Conservation (phyloP, 2,888 invertebrate genomes). For the Asteroscopus sphinx region DNA sequence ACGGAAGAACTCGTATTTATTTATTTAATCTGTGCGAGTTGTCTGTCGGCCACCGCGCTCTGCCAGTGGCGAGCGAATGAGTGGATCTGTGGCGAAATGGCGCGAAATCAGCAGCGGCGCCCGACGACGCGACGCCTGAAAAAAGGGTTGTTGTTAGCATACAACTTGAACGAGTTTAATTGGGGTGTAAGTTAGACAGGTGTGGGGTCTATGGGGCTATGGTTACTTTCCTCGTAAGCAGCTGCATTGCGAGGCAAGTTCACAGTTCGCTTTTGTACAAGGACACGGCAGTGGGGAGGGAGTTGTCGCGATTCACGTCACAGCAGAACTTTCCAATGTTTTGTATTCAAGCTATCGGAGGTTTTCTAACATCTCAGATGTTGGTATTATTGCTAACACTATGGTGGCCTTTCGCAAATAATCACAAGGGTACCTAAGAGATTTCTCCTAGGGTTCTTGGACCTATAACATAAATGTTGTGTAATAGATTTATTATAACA, state of each 20-base stretch:
- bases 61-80: conserved; percentile 55
- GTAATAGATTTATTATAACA: too few relatives aligned
- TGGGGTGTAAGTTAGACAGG: conserved; percentile 34
- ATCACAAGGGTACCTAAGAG: background rate
- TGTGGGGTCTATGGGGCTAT: conserved; percentile 21
- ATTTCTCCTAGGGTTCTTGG: too few relatives aligned
- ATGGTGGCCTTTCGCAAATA: background rate
- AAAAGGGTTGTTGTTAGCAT: conserved; percentile 51
- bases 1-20: conserved; percentile 30
- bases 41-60: conserved; percentile 45
- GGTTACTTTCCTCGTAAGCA: background rate
- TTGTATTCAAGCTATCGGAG: conserved; percentile 35
- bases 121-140: conserved; percentile 41
- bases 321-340: conserved; percentile 43
- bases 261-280: conserved; percentile 32
- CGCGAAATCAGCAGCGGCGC: conserved; percentile 52
- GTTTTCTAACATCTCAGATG: background rate
- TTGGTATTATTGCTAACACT: conserved; percentile 7
- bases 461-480: too few relatives aligned
- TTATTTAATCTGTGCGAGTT: conserved; percentile 26
- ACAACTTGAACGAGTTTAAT: conserved; percentile 34
- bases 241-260: conserved; percentile 22
- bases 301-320: conserved; percentile 36
- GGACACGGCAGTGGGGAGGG: conserved; percentile 44
- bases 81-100: conserved; percentile 44